Base-by-base conservation (phyloP, 2,888 invertebrate species). In the Orthonevra nobilis region DNA sequence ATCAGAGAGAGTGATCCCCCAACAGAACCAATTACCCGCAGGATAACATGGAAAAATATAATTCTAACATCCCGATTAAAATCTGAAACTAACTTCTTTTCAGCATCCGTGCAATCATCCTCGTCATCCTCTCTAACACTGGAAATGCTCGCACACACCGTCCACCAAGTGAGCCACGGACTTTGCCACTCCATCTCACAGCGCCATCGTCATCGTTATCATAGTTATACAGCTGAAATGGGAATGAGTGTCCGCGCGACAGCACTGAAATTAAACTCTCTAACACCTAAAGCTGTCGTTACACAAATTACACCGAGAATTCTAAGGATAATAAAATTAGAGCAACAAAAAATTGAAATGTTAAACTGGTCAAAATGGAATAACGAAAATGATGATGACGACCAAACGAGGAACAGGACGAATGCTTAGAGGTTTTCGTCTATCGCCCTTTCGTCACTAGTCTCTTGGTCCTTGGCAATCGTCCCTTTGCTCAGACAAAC, bases 251-350 rank as follows among this genome's bases (percentile, higher is more conserved):
- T 7, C 12, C 14, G 14, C 34, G 10, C 44, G 5, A 6, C 26
- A 28, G 10, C 56, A 38, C 50, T 50, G 15, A 79, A 68, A 79
- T 79, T 56, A 50, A 68, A 79, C 68, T 68, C 56, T n/a, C 79
- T 73, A 61, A 73, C 66, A 79, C 79, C 73, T 79, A 72, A 79
- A 73, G 79, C 79, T 79, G 79, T 68, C 79, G 73, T 73, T 79
- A 66, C 42, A 79, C 66, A 79, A 79, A 79, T 73, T 79, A 79
- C 73, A 79, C 34, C 36, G 34, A 58, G 46, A 60, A 48, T 63
- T 72, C 58, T 36, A 66, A n/a, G 77, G 64, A 66, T 77, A 72
- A 77, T 72, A 77, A 60, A 77, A 77, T 77, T 64, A 58, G 64
- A 72, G 32, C 46, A 77, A 72, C 54, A 68, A 60, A 73, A 61